A percentile compares a stretch with the other conserved stretches of the same genome.
phyloP scores from a whole-genome alignment of 2,888 invertebrate genomes.

The Dolichomitus sp. region DNA sequence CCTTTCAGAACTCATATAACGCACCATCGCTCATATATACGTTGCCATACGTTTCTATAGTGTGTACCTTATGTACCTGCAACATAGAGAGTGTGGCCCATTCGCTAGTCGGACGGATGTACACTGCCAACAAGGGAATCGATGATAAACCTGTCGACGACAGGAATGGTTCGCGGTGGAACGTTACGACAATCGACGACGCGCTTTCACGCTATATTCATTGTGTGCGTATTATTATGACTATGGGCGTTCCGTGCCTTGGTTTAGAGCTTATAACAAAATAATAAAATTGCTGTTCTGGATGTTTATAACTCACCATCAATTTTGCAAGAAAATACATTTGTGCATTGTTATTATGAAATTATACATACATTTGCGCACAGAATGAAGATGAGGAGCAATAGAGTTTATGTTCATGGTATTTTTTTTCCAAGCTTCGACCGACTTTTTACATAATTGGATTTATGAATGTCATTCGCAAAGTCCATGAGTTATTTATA shows the following conservation, averaged over 20 bases:
- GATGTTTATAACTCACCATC: too few species aligned
- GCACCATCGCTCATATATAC: background rate
- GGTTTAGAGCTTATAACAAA: conserved; percentile 1
- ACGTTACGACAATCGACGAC: conserved; percentile 48
- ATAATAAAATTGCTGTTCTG: background rate
- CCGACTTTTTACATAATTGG: too few species aligned
- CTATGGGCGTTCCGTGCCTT: conserved; percentile 9
- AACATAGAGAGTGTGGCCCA: conserved; percentile 8
- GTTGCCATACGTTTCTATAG: background rate
- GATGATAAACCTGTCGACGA: conserved; percentile 64
- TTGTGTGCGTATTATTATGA: conserved; percentile 39
- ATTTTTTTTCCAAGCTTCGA: too few species aligned
- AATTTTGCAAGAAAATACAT: background rate
- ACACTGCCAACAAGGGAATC: conserved; percentile 42
- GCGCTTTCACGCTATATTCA: conserved; percentile 36
- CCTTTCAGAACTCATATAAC: conserved; percentile 55
- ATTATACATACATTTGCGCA: too few species aligned
- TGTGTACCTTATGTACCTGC: background rate
- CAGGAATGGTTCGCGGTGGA: conserved; percentile 60
- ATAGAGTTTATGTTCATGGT: too few species aligned
- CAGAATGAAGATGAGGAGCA: too few species aligned
- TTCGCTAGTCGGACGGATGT: conserved; percentile 33
- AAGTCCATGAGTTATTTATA: too few species aligned
- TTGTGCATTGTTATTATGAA: background rate
- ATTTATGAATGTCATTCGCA: too few species aligned